Conservation (phyloP, 2,113 vertebrate genomes). For the Chamaea fasciata region DNA sequence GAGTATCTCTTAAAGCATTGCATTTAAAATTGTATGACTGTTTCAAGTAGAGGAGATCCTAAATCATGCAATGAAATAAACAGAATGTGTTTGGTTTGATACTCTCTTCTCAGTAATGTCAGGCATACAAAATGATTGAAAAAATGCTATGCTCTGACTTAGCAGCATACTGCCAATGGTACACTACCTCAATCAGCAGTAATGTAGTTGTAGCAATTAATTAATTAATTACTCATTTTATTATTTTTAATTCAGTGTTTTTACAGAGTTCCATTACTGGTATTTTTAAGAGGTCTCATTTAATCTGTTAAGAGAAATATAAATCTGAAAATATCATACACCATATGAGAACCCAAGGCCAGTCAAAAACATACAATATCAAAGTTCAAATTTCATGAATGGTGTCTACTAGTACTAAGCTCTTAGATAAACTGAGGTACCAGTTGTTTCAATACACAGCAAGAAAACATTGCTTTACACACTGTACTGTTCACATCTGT, state of each 20-base stretch:
- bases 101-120: background rate
- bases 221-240: background rate
- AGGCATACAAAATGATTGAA: background rate
- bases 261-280: background rate
- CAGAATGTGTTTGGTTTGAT: constrained; percentile 4
- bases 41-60: background rate
- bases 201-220: background rate
- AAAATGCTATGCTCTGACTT: background rate
- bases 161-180: background rate
- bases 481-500: background rate
- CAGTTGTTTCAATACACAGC: background rate
- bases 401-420: background rate
- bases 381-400: background rate
- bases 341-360: background rate
- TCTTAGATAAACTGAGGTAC: background rate
- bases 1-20: background rate
- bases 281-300: background rate
- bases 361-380: background rate
- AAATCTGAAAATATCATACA: background rate
- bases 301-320: background rate
- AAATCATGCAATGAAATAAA: background rate
- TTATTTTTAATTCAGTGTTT: background rate
- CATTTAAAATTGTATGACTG: background rate
- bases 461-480: background rate
- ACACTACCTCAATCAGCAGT: background rate